Base-by-base conservation (phyloP, 2,888 invertebrate species). In the Adelphocoris suturalis region DNA sequence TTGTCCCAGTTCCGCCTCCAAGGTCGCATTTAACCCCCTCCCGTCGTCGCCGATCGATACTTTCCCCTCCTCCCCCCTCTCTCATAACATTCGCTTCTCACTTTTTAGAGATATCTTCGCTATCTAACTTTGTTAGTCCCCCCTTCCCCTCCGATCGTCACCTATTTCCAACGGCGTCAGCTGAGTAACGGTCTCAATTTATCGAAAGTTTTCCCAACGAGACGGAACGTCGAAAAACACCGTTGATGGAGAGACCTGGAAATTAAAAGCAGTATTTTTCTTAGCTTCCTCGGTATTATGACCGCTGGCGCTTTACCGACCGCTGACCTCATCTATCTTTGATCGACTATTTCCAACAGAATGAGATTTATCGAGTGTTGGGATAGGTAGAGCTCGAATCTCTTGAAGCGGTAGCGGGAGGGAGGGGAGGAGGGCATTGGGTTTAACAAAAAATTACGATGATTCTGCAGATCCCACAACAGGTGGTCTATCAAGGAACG, bases 1-100 rank as follows among this genome's bases (percentile, higher is more conserved):
- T 68, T 68, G 19, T 68, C 68, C 68, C 68, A 68, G 68, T 68
- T 68, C 23, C 23, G 68, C 68, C 68, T 23, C 68, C 68, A 68
- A 68, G 68, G 68, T 68, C 68, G 68, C 5, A 5, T 19, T 4
- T 9, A 13, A 16, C 68, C 68, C 27, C 68, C 23, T 12, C 9
- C 23, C 27, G 68, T n/a, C 19, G 68, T 23, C 68, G 11, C 13
- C 12, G 52, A 13, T 68, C 68, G 68, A 68, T 68, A 68, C 23
- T 19, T 68, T 12, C 68, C 68, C 11, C 68, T 23, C 27, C 68
- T 61, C n/a, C 61, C 61, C 19, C 19, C 13, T 5, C 23, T 37
- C 37, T 37, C 7, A 37, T 37, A 37, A 37, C 68, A 11, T 12
- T 23, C 0, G 19, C 68, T 9, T 68, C 68, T 68, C 68, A 68